These are phyloP conservation scores for Indri indri DNA, from an alignment of 2,113 vertebrate species.

Conservation along the genomic window DNA sequence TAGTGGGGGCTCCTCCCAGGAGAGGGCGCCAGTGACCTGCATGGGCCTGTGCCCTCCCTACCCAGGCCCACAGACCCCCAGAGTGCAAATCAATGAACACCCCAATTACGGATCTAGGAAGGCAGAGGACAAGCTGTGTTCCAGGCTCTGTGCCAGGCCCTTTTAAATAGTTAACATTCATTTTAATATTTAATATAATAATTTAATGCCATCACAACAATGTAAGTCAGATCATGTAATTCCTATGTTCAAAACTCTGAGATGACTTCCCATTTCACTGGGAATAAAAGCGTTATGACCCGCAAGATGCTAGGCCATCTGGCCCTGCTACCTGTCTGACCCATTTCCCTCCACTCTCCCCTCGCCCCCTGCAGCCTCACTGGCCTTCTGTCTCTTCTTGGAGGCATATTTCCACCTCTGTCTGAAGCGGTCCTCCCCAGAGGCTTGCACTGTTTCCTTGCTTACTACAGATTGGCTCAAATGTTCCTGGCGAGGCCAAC, in stretches of 20 bases:
- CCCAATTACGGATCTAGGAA: background rate
- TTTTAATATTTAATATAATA: conserved; percentile 78
- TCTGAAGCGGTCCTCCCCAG: background rate
- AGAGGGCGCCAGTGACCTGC: conserved; percentile 56
- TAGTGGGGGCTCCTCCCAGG: background rate
- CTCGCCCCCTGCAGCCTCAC: background rate
- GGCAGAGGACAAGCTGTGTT: background rate
- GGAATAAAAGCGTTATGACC: background rate
- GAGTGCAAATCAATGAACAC: background rate
- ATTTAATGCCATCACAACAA: conserved; percentile 68
- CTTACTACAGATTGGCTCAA: background rate
- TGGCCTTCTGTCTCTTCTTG: background rate
- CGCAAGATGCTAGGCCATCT: background rate
- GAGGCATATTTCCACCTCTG: background rate
- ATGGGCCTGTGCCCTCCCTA: background rate
- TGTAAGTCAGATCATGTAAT: conserved; percentile 57
- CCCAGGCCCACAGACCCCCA: background rate
- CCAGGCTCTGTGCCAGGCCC: conserved; percentile 48
- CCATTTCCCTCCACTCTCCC: background rate
- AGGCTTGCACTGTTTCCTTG: background rate
- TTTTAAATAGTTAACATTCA: conserved; percentile 76
- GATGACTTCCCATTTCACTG: conserved; percentile 27
- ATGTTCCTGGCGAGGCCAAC: background rate
- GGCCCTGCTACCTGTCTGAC: background rate
- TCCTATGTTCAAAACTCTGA: conserved; percentile 13